Evolutionary conservation across 2,113 vertebrate species (phyloP).

Genomic region (Oxyura jamaicensis): DNA sequence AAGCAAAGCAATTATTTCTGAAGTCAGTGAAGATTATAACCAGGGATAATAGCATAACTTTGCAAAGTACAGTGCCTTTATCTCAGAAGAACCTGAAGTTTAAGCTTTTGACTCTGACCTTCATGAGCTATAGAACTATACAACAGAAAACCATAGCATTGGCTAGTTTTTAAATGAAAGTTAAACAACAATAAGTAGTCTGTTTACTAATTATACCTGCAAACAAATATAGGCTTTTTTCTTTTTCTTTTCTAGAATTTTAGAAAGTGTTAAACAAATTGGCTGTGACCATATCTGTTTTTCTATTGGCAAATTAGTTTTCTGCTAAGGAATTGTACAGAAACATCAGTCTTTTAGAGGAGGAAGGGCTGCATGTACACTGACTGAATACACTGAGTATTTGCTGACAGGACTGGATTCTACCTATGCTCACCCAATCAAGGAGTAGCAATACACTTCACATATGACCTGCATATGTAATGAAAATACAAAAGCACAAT

Average conservation of each 20-base stretch:
- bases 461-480: background rate
- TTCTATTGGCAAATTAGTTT: background rate
- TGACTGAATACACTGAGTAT: background rate
- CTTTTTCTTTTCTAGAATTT: background rate
- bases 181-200: background rate
- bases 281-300: background rate
- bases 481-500: background rate
- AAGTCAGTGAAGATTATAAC: constrained; percentile 76
- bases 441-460: background rate
- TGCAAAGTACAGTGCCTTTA: constrained; percentile 65
- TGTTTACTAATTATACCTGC: background rate
- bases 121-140: constrained; percentile 15
- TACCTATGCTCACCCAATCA: background rate
- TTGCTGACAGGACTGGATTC: background rate
- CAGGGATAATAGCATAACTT: constrained; percentile 80
- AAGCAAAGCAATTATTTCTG: constrained; percentile 79
- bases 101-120: constrained; percentile 79
- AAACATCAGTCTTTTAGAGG: background rate
- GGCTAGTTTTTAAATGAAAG: constrained; percentile 31
- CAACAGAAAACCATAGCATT: constrained; percentile 19
- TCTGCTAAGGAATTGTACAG: background rate
- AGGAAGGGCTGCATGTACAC: background rate
- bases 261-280: background rate
- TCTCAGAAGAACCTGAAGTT: constrained; percentile 68
- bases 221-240: background rate